These are phyloP conservation scores for Adelognathus sp. DNA, from an alignment of 2,888 invertebrate species.

Conservation along the genomic window DNA sequence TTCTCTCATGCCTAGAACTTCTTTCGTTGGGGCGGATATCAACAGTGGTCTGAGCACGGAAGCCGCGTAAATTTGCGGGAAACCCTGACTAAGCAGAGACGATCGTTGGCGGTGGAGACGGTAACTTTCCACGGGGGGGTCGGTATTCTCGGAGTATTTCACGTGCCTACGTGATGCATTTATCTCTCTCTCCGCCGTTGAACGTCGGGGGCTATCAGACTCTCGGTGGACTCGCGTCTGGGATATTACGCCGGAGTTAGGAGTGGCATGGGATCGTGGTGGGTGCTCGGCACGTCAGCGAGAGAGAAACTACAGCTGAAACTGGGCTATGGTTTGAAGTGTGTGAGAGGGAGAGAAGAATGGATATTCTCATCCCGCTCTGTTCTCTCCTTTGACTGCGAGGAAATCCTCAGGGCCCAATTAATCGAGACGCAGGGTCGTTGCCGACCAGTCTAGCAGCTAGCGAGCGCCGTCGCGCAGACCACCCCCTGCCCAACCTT, in stretches of 20 bases:
- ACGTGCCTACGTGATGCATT: slow-evolving; percentile 64
- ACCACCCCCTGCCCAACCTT: background rate
- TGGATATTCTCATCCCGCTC: slow-evolving; percentile 33
- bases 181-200: slow-evolving; percentile 55
- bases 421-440: slow-evolving; percentile 54
- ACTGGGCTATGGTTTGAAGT: too few relatives aligned
- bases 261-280: slow-evolving; percentile 35
- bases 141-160: slow-evolving; percentile 46
- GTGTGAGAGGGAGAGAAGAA: slow-evolving; percentile 8
- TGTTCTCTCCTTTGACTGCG: slow-evolving; percentile 48
- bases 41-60: slow-evolving; percentile 19
- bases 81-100: slow-evolving; percentile 53
- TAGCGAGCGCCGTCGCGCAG: slow-evolving; percentile 11
- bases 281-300: slow-evolving; percentile 29
- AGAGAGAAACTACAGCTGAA: slow-evolving; percentile 34
- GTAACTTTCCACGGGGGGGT: slow-evolving; percentile 25
- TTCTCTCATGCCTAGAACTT: background rate
- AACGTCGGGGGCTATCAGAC: slow-evolving; percentile 34
- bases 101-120: background rate
- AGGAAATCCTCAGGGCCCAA: slow-evolving; percentile 57
- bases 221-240: slow-evolving; percentile 14
- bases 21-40: background rate
- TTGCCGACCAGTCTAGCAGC: slow-evolving; percentile 21
- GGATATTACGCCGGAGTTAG: slow-evolving; percentile 15
- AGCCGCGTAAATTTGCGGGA: slow-evolving; percentile 52